Evolutionary conservation across 2,113 vertebrate genomes (phyloP).

Genomic region (Regulus satrapa): DNA sequence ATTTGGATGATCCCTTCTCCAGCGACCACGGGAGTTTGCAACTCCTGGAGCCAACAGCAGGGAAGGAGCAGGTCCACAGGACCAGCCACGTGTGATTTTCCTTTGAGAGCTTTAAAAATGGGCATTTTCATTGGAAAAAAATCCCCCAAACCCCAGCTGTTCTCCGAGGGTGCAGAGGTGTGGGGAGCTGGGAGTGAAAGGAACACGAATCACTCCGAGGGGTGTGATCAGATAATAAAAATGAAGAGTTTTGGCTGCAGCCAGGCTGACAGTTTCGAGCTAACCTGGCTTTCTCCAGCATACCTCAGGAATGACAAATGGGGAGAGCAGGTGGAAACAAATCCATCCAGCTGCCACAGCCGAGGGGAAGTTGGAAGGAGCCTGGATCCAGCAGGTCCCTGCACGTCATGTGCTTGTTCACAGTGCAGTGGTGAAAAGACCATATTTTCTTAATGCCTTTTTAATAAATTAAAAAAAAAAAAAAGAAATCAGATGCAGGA

Average conservation of each 20-base stretch:
- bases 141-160: neutral
- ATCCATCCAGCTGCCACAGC: slow-evolving; percentile 66
- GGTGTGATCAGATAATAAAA: slow-evolving; percentile 36
- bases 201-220: neutral
- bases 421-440: neutral
- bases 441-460: slow-evolving; percentile 30
- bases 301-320: slow-evolving; percentile 60
- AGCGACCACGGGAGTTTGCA: neutral
- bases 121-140: neutral
- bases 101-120: neutral
- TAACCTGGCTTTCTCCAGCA: slow-evolving; percentile 63
- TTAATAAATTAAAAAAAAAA: neutral
- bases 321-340: slow-evolving; percentile 69
- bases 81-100: accelerated
- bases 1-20: neutral
- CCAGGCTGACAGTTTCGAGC: slow-evolving; percentile 24
- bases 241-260: slow-evolving; percentile 43
- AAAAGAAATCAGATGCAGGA: neutral
- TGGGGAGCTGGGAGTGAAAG: neutral
- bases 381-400: slow-evolving; percentile 68
- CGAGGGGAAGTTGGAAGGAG: slow-evolving; percentile 60
- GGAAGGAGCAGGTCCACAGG: neutral
- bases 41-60: accelerated
- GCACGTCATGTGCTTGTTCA: slow-evolving; percentile 55
- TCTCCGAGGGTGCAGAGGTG: neutral